These are phyloP conservation scores for Dicentrarchus labrax DNA, from an alignment of 2,113 vertebrate genomes.

Conservation along the genomic window DNA sequence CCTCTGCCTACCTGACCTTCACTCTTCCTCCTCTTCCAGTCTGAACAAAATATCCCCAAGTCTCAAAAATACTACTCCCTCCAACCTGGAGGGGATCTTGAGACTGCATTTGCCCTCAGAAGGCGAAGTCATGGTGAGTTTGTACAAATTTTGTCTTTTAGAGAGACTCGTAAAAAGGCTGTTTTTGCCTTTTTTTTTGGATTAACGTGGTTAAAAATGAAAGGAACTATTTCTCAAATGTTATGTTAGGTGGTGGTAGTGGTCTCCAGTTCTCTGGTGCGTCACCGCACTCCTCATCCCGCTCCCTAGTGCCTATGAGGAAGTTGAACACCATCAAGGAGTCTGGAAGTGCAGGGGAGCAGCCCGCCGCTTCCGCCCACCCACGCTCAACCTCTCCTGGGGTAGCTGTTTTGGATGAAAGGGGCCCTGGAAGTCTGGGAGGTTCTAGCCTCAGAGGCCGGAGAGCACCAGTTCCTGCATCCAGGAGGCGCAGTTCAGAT, in stretches of 20 bases:
- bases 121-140: constrained; percentile 56
- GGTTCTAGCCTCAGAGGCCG: constrained; percentile 7
- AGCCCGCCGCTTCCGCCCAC: fast-evolving
- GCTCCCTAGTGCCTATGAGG: constrained; percentile 8
- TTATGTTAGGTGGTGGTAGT: not conserved
- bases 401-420: not conserved
- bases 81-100: constrained; percentile 70
- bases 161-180: too few relatives aligned
- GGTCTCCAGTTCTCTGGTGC: constrained; percentile 1
- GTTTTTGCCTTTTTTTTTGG: too few relatives aligned
- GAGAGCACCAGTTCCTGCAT: constrained; percentile 5
- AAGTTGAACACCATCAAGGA: constrained; percentile 60
- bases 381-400: not conserved
- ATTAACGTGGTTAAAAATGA: not conserved
- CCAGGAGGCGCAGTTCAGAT: not conserved
- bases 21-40: constrained; percentile 10
- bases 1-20: not conserved
- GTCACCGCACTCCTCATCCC: constrained; percentile 30
- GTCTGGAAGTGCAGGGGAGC: not conserved
- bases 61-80: constrained; percentile 78
- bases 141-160: not conserved
- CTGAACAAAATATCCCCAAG: constrained; percentile 36
- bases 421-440: not conserved
- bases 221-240: not conserved
- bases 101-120: constrained; percentile 58